Conservation (phyloP, 2,113 vertebrate species). For the Apodemus speciosus region DNA sequence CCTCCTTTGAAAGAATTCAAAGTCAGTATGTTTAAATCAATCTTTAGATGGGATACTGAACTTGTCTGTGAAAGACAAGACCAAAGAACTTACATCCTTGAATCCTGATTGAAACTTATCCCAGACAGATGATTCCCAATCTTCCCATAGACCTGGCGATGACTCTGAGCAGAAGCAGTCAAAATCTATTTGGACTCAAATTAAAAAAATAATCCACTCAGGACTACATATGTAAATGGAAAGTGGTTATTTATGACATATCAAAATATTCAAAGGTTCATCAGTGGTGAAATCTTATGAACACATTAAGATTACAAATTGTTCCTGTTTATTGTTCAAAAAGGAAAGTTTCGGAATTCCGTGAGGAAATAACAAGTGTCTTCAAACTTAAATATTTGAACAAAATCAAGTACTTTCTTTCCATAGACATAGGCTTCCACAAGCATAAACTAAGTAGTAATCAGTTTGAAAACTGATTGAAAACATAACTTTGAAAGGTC, state of each 20-base stretch:
- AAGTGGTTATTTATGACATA: neutral
- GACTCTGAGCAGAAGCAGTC: too few relatives aligned
- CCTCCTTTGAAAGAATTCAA: neutral
- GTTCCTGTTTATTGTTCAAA: neutral
- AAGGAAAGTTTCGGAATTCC: neutral
- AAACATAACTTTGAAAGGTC: neutral
- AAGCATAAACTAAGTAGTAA: neutral
- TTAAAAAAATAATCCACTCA: too few relatives aligned
- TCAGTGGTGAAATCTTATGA: neutral
- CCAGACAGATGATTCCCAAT: neutral
- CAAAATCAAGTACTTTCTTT: neutral
- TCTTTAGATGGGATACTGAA: neutral
- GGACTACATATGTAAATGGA: neutral
- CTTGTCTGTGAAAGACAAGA: neutral
- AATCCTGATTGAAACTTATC: neutral
- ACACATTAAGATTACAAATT: neutral
- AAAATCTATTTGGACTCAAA: neutral
- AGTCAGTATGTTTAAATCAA: neutral
- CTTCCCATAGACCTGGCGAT: neutral
- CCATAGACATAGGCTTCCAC: fast-evolving
- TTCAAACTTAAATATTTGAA: neutral
- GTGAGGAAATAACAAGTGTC: neutral
- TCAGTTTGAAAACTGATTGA: neutral
- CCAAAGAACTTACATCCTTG: neutral
- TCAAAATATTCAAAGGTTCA: neutral